These are phyloP conservation scores for Aphodius sticticus DNA, from an alignment of 2,888 invertebrate species.

Conservation along the genomic window DNA sequence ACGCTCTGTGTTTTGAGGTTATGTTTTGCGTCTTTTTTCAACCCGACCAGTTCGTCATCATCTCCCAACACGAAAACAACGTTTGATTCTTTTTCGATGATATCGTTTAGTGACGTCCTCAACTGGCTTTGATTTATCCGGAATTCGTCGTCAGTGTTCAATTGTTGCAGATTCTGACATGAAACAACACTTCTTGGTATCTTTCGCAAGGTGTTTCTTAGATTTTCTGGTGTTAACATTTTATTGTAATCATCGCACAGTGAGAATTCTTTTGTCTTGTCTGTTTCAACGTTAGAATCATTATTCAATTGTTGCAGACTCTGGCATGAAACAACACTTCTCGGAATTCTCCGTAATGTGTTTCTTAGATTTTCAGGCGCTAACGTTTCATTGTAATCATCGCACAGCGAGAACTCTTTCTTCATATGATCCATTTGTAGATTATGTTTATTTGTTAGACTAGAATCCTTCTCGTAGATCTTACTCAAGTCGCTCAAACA, in stretches of 20 bases:
- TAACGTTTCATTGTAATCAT: conserved; percentile 18
- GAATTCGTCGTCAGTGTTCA: not conserved
- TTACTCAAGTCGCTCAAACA: conserved; percentile 34
- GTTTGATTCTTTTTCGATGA: conserved; percentile 50
- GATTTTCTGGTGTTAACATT: not conserved
- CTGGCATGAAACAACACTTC: not conserved
- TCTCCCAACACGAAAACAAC: conserved; percentile 78
- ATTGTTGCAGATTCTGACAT: not conserved
- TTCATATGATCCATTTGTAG: conserved; percentile 34
- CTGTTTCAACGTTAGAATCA: not conserved
- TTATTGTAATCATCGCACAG: conserved; percentile 17
- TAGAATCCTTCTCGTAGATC: conserved; percentile 10
- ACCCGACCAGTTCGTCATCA: conserved; percentile 71
- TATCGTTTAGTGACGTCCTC: conserved; percentile 21
- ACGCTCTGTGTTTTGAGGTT: conserved; percentile 15
- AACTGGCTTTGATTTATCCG: not conserved
- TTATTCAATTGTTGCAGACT: not conserved
- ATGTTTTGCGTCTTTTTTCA: conserved; percentile 61
- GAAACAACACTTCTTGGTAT: not conserved
- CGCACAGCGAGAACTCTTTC: not conserved
- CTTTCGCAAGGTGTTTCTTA: not conserved
- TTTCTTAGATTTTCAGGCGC: not conserved
- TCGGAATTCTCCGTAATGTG: not conserved
- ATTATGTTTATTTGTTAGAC: not conserved
- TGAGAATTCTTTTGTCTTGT: conserved; percentile 20